phyloP scores from a whole-genome alignment of 2,888 invertebrate species.

The Cheilosia grossa region DNA sequence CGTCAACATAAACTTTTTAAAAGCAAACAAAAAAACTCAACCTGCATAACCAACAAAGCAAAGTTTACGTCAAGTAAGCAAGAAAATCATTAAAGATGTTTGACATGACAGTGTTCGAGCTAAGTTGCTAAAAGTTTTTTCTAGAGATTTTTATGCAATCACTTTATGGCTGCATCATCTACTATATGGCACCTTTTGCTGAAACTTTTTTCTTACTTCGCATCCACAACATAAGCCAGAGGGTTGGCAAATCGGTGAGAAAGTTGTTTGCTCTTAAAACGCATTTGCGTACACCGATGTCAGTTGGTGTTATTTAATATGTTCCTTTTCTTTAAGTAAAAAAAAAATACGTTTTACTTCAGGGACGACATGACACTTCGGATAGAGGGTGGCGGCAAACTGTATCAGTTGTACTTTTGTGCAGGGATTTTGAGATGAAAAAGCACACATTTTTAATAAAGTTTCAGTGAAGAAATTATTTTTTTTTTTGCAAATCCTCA shows the following conservation, averaged over 20 bases:
- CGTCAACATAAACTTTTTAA: slow-evolving; percentile 42
- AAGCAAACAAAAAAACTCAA: slow-evolving; percentile 8
- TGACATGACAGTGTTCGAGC: slow-evolving; percentile 57
- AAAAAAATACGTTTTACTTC: slow-evolving; percentile 7
- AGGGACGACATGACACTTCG: slow-evolving; percentile 6
- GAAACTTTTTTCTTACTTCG: neutral
- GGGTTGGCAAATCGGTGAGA: neutral
- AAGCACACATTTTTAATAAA: slow-evolving; percentile 46
- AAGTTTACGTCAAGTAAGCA: slow-evolving; percentile 39
- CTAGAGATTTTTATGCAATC: slow-evolving; percentile 51
- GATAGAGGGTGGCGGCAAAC: neutral
- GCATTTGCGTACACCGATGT: slow-evolving; percentile 49
- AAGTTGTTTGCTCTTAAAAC: slow-evolving; percentile 32
- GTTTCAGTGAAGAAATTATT: slow-evolving; percentile 4
- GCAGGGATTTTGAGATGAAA: slow-evolving; percentile 7
- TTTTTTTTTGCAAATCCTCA: neutral
- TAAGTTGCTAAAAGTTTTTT: slow-evolving; percentile 56
- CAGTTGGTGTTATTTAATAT: neutral
- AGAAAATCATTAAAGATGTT: slow-evolving; percentile 39
- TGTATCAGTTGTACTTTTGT: slow-evolving; percentile 44
- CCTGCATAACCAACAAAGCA: slow-evolving; percentile 33
- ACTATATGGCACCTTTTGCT: slow-evolving; percentile 27
- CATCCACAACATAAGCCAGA: neutral
- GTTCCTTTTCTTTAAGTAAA: neutral
- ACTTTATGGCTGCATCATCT: slow-evolving; percentile 51